Base-by-base conservation (phyloP, 2,797 vertebrate genomes). In the Siniperca obscura region DNA sequence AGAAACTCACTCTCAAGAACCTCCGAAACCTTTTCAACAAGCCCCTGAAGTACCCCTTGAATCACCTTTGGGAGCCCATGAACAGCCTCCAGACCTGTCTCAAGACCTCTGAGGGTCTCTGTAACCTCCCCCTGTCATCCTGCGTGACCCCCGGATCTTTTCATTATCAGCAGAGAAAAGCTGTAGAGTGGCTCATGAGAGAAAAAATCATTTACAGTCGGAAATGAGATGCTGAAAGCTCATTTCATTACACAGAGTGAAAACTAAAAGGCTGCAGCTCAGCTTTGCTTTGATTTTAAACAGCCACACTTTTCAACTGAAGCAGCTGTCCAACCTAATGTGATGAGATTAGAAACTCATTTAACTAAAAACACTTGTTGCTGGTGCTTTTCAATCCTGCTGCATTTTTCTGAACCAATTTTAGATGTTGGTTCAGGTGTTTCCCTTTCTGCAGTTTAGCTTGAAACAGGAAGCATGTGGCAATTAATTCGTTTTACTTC, bases 391-490 rank as follows among this genome's bases (percentile, higher is more conserved):
- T 56, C 25, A 25, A 7, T 38, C 11, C 16, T 42, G n/a, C 50
- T 22, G 10, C 27, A 8, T n/a, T 46, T 38, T 5, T 30, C 4
- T 44, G 36, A 48, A n/a, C 3, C 2, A 5, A 1, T 40, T 14
- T 71, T 22, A 46, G n/a, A 14, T 4, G 36, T 8, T 0, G 0
- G 13, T 64, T 77, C 76, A 74, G 74, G 77, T 72, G 79, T 70
- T 75, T 70, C 55, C 1, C 21, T 74, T 12, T 61, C 56, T 74
- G 67, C 60, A 25, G 16, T 30, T 57, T 0, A 17, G 12, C 38
- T 2, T 72, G 73, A 92, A 93, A 91, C 61, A 87, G 91, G 91
- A 92, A 93, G 60, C 9, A 0, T 87, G 81, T 53, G 50, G 83
- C 17, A 84, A 85, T 40, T 2, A 3, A 44, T 36, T 40, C 74